Conservation (phyloP, 2,888 invertebrate genomes). For the Exephanes ischioxanthus region DNA sequence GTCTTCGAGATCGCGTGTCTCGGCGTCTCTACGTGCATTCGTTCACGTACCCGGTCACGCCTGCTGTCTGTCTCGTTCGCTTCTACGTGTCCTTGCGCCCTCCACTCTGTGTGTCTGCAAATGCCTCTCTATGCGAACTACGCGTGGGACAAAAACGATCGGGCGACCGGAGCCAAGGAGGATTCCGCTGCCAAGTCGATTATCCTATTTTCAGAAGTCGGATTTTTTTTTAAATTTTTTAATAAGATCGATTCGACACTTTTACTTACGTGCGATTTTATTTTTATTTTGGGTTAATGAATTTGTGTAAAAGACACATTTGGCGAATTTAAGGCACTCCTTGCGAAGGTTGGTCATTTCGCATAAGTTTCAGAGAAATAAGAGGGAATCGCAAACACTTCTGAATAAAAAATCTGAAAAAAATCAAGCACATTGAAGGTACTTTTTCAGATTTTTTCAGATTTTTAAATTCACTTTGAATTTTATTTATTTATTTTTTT, state of each 20-base stretch:
- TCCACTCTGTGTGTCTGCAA: conserved; percentile 22
- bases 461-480: too few relatives aligned
- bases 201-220: conserved; percentile 52
- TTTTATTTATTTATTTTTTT: too few relatives aligned
- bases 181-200: conserved; percentile 62
- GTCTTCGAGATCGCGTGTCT: conserved; percentile 47
- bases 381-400: too few relatives aligned
- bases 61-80: conserved; percentile 65
- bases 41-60: conserved; percentile 67
- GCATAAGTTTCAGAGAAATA: too few relatives aligned
- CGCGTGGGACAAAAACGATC: conserved; percentile 63
- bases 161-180: conserved; percentile 41
- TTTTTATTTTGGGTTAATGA: background rate
- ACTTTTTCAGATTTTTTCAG: too few relatives aligned
- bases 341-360: too few relatives aligned
- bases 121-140: conserved; percentile 40
- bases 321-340: too few relatives aligned
- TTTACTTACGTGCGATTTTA: background rate
- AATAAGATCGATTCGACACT: background rate
- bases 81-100: conserved; percentile 65
- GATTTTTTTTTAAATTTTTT: too few relatives aligned
- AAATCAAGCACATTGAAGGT: too few relatives aligned
- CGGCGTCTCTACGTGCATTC: conserved; percentile 60
- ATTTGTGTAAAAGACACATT: too few relatives aligned
- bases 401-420: too few relatives aligned